Conservation (phyloP, 1,140 invertebrate genomes). For the Dreissena polymorpha region DNA sequence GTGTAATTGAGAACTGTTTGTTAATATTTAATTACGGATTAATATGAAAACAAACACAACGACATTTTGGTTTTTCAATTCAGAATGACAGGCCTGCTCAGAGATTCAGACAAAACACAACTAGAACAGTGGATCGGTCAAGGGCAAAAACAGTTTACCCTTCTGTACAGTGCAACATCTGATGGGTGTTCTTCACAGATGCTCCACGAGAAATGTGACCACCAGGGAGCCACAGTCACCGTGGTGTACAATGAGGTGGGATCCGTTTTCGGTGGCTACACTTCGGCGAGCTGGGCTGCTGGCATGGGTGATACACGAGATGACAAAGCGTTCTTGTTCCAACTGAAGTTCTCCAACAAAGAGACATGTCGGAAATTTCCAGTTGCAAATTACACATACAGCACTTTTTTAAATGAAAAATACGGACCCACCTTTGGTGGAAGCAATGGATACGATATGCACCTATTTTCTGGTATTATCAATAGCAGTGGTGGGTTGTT, state of each 20-base stretch:
- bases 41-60: too few relatives aligned
- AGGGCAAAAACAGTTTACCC: neutral
- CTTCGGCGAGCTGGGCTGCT: neutral
- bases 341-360: neutral
- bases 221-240: neutral
- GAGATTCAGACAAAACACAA: too few relatives aligned
- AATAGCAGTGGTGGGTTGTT: neutral
- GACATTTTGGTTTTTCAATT: too few relatives aligned
- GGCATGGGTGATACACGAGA: neutral
- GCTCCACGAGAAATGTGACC: neutral
- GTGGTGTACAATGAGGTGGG: neutral
- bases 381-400: neutral
- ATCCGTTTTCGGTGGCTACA: neutral
- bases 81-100: neutral
- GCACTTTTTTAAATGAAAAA: neutral
- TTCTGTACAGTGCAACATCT: conserved; percentile 13
- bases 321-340: conserved; percentile 54
- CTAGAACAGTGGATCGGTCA: neutral
- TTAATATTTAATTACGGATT: too few relatives aligned
- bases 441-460: conserved; percentile 17
- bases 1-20: too few relatives aligned
- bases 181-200: neutral
- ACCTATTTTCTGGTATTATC: conserved; percentile 2
- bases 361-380: neutral
- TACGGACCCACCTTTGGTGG: conserved; percentile 56